phyloP scores from a whole-genome alignment of 2,797 vertebrate species.

The Hoplostethus atlanticus region DNA sequence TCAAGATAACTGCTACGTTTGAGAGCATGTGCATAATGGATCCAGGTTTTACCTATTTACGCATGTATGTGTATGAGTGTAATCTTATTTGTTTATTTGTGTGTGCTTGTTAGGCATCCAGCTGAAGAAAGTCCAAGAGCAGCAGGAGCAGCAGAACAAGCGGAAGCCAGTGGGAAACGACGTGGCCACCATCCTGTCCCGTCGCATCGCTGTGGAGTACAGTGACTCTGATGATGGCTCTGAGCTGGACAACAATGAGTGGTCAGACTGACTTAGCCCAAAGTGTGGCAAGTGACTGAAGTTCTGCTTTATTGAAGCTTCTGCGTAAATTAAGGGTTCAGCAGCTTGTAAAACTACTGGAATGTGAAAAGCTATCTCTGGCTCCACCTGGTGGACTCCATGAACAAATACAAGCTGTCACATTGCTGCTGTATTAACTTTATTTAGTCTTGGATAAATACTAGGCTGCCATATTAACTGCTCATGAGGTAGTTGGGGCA shows the following conservation, averaged over 20 bases:
- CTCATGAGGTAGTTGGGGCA: neutral
- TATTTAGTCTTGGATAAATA: neutral
- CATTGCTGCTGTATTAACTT: neutral
- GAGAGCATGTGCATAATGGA: too few relatives aligned
- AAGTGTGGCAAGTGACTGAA: neutral
- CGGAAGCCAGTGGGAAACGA: constrained; percentile 92
- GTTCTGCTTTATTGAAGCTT: neutral
- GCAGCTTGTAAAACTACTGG: neutral
- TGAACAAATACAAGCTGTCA: neutral
- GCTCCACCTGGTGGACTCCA: constrained; percentile 45
- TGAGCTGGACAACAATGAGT: constrained; percentile 94
- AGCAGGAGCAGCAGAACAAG: constrained; percentile 94
- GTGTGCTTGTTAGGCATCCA: constrained; percentile 88
- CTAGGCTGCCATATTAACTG: neutral
- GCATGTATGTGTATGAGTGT: constrained; percentile 1
- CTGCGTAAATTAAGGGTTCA: too few relatives aligned
- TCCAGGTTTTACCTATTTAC: neutral
- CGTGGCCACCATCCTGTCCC: constrained; percentile 95
- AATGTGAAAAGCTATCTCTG: constrained; percentile 16
- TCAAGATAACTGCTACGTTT: too few relatives aligned
- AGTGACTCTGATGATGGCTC: constrained; percentile 96
- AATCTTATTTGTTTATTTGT: constrained; percentile 9
- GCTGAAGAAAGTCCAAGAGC: constrained; percentile 95
- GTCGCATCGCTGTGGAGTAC: constrained; percentile 95
- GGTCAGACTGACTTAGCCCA: constrained; percentile 88